Conservation (phyloP, 2,113 vertebrate genomes). For the Ctenodactylus gundi region DNA sequence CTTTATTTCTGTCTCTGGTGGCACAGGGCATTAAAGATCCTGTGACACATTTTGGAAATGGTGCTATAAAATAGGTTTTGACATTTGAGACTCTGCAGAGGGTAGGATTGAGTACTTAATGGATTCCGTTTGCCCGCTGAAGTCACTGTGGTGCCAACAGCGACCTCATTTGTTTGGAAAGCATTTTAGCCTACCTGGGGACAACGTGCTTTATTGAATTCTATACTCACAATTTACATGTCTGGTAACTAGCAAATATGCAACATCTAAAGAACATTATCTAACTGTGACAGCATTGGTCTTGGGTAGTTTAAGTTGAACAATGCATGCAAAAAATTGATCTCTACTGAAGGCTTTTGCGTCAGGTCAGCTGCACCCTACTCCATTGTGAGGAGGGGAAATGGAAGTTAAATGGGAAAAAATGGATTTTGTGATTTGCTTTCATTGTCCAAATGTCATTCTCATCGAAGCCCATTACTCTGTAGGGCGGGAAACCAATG, state of each 20-base stretch:
- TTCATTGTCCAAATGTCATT: not conserved
- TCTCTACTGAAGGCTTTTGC: not conserved
- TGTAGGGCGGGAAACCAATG: not conserved
- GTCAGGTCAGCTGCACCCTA: not conserved
- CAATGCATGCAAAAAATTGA: not conserved
- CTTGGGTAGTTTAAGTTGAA: not conserved
- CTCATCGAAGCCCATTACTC: not conserved
- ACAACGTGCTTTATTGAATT: not conserved
- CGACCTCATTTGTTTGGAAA: constrained; percentile 38
- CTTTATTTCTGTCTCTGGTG: constrained; percentile 37
- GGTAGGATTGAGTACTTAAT: not conserved
- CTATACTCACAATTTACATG: not conserved
- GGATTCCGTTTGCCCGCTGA: constrained; percentile 22
- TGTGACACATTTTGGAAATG: constrained; percentile 22
- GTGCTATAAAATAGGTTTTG: constrained; percentile 48
- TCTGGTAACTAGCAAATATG: not conserved
- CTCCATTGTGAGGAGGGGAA: not conserved
- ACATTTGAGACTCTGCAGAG: constrained; percentile 16
- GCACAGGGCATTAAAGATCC: not conserved
- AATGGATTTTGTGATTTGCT: not conserved
- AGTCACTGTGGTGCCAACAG: not conserved
- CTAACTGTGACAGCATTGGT: not conserved
- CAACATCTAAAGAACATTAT: not conserved
- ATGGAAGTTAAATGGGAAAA: not conserved
- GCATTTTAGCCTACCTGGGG: not conserved